Percentiles rank a stretch among this genome's conserved stretches.
These are phyloP conservation scores for Unio pictorum DNA, from an alignment of 2,888 invertebrate genomes.

Conservation along the genomic window DNA sequence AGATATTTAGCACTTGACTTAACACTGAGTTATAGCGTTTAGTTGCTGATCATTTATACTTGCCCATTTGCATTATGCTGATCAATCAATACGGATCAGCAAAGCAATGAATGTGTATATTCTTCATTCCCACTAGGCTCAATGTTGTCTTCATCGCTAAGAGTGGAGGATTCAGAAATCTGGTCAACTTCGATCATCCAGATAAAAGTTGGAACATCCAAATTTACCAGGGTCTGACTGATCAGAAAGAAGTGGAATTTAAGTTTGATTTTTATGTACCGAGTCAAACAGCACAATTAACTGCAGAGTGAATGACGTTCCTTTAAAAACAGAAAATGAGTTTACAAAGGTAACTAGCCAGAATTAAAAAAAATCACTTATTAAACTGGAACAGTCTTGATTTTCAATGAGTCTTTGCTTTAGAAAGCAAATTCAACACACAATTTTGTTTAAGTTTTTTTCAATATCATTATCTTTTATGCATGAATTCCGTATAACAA, in stretches of 20 bases:
- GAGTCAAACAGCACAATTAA: neutral
- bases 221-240: constrained; percentile 3
- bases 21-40: no score
- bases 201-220: neutral
- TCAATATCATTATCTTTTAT: no score
- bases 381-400: no score
- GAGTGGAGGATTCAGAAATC: constrained; percentile 25
- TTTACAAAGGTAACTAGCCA: constrained; percentile 13
- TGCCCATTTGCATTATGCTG: no score
- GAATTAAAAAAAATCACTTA: neutral
- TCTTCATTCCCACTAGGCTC: constrained; percentile 11
- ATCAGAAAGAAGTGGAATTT: constrained; percentile 15
- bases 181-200: constrained; percentile 3
- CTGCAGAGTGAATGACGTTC: constrained; percentile 7
- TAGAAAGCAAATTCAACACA: no score
- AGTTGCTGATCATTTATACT: no score
- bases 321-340: constrained; percentile 10
- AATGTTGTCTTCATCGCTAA: constrained; percentile 15
- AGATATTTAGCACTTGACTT: no score
- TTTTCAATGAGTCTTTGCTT: no score
- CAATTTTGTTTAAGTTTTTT: no score
- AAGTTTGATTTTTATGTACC: constrained; percentile 29
- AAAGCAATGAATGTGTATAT: no score
- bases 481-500: no score
- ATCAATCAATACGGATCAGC: no score